Conservation (phyloP, 2,113 vertebrate genomes). For the Oceanodroma tethys region DNA sequence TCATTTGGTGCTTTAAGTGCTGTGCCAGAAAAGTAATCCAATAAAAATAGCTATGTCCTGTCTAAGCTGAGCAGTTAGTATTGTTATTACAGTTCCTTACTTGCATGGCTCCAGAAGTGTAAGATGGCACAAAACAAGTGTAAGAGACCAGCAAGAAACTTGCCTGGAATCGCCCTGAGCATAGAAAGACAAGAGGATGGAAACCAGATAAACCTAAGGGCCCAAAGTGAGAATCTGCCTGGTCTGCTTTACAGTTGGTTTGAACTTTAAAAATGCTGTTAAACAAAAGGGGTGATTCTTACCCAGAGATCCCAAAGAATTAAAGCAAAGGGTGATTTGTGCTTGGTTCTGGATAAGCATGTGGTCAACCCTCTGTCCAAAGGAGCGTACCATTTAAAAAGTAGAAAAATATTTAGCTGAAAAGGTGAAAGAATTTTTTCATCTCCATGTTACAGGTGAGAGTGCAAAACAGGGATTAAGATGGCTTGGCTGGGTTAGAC, state of each 20-base stretch:
- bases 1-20: constrained; percentile 13
- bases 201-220: background rate
- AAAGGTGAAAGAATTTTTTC: background rate
- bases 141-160: background rate
- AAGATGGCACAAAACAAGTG: background rate
- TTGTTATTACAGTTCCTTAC: background rate
- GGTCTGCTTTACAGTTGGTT: background rate
- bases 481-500: background rate
- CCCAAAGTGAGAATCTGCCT: background rate
- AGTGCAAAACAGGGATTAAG: background rate
- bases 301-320: background rate
- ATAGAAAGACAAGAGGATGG: background rate
- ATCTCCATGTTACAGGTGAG: background rate
- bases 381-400: background rate
- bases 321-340: background rate
- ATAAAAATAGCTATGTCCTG: constrained; percentile 27
- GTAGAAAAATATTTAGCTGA: background rate
- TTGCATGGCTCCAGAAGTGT: background rate
- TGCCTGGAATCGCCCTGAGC: background rate
- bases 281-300: background rate
- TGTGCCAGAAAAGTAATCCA: constrained; percentile 40
- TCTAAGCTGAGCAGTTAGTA: background rate
- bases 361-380: background rate
- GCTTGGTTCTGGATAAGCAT: background rate
- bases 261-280: background rate